These are phyloP conservation scores for Eumacrocentrus americanus DNA, from an alignment of 2,888 invertebrate genomes.

Conservation along the genomic window DNA sequence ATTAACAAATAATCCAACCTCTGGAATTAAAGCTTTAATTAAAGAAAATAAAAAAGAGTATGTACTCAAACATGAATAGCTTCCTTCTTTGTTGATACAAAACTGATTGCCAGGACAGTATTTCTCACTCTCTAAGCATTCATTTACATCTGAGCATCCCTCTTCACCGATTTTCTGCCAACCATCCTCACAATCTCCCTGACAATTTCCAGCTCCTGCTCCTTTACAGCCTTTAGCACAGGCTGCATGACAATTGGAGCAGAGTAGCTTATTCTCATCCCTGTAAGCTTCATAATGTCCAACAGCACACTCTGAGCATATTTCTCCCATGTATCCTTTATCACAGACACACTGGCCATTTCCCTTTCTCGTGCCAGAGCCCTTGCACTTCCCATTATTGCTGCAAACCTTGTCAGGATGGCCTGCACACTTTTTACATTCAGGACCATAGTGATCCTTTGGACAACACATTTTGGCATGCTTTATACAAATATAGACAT, in stretches of 20 bases:
- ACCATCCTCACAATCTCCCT: slow-evolving; percentile 70
- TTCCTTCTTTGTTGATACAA: slow-evolving; percentile 88
- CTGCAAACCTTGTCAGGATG: slow-evolving; percentile 76
- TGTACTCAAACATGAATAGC: slow-evolving; percentile 73
- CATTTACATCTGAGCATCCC: slow-evolving; percentile 86
- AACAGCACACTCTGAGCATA: slow-evolving; percentile 79
- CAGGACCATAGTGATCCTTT: slow-evolving; percentile 78
- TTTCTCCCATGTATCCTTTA: slow-evolving; percentile 77
- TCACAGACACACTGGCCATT: slow-evolving; percentile 90
- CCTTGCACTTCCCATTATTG: slow-evolving; percentile 84
- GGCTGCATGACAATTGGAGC: slow-evolving; percentile 79
- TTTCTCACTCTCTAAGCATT: slow-evolving; percentile 72
- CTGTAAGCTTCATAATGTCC: slow-evolving; percentile 77
- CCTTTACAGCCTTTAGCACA: slow-evolving; percentile 80
- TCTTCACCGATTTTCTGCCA: slow-evolving; percentile 75
- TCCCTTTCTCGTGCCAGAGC: slow-evolving; percentile 91
- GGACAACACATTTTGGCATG: slow-evolving; percentile 83
- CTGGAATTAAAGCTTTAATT: slow-evolving; percentile 12
- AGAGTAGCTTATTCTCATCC: slow-evolving; percentile 76
- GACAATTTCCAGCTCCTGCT: slow-evolving; percentile 73
- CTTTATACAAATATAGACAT: slow-evolving; percentile 80
- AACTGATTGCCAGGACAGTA: slow-evolving; percentile 72
- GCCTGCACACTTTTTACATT: slow-evolving; percentile 82
- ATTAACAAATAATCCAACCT: background rate
- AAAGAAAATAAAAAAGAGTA: slow-evolving; percentile 18